Evolutionary conservation across 1,140 invertebrate species (phyloP), one percentile per base, ranked within the genome.

Genomic region (Protaetia brevitarsis): DNA sequence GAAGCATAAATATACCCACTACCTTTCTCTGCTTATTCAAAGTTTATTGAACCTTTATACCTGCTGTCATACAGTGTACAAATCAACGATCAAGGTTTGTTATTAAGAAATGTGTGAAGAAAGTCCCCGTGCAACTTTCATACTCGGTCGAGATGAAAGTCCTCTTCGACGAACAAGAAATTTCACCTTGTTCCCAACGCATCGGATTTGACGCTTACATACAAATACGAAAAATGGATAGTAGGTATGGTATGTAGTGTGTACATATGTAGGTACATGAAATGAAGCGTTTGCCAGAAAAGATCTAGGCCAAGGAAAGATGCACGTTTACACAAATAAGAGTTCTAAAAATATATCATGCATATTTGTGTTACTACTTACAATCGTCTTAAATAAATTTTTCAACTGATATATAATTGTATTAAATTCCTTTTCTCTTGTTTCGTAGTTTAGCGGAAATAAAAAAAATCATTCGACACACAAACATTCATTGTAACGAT

Each of bases 231-330:
- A n/a, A n/a, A n/a, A n/a, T n/a, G n/a, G n/a, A n/a, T n/a, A n/a
- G n/a, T n/a, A n/a, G n/a, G n/a, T n/a, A n/a, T n/a, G n/a, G n/a
- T n/a, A n/a, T n/a, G n/a, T n/a, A n/a, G n/a, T n/a, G n/a, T n/a
- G n/a, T n/a, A n/a, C n/a, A n/a, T n/a, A n/a, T n/a, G n/a, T n/a
- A n/a, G n/a, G n/a, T n/a, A 51, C 41, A 10, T 51, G 41, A n/a
- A n/a, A n/a, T n/a, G 41, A 51, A 51, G 41, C 41, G 19, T 8
- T 23, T 8, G 6, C 8, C 19, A 10, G 19, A 10, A 37, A 37
- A 37, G 34, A 51, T 51, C 41, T 51, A 51, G 41, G 41, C 41
- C 41, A 51, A 51, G 41, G 41, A 19, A 51, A 51, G 19, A 10
- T 34, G 31, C 31, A 34, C 13, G 13, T 23, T 7, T 51, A 19